Evolutionary conservation across 2,797 vertebrate species (phyloP).

Genomic region (Danio choprae): DNA sequence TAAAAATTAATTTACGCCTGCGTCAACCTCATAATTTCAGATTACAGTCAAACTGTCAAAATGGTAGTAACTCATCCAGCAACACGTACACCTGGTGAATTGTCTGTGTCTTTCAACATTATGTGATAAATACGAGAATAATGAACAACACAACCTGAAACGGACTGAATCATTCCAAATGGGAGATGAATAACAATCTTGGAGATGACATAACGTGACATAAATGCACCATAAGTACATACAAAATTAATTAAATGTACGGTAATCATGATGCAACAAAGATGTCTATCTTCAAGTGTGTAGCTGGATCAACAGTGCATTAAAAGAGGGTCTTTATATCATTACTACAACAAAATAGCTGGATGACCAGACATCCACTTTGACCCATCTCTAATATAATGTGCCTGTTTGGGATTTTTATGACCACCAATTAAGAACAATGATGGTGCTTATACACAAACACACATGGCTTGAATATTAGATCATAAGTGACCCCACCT

Average conservation of each 20-base stretch:
- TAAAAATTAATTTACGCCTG: conserved; percentile 21
- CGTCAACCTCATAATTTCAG: conserved; percentile 11
- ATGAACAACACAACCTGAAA: background rate
- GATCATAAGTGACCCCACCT: conserved; percentile 31
- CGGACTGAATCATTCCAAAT: background rate
- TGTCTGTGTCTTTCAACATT: background rate
- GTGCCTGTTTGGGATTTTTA: background rate
- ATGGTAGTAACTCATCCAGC: background rate
- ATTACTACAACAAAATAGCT: background rate
- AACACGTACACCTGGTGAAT: background rate
- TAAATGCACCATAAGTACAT: background rate
- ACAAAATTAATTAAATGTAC: background rate
- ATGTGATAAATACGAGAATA: background rate
- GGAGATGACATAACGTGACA: background rate
- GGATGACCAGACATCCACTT: background rate
- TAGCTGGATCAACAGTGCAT: background rate
- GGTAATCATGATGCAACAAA: background rate
- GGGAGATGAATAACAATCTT: background rate
- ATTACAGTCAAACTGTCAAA: conserved; percentile 9
- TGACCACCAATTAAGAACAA: conserved; percentile 20
- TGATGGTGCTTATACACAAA: conserved; percentile 37
- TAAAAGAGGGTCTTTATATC: background rate
- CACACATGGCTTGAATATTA: conserved; percentile 36
- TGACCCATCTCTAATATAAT: background rate
- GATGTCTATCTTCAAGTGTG: background rate